Conservation (phyloP, 2,888 invertebrate species). For the Yponomeuta evonymella region DNA sequence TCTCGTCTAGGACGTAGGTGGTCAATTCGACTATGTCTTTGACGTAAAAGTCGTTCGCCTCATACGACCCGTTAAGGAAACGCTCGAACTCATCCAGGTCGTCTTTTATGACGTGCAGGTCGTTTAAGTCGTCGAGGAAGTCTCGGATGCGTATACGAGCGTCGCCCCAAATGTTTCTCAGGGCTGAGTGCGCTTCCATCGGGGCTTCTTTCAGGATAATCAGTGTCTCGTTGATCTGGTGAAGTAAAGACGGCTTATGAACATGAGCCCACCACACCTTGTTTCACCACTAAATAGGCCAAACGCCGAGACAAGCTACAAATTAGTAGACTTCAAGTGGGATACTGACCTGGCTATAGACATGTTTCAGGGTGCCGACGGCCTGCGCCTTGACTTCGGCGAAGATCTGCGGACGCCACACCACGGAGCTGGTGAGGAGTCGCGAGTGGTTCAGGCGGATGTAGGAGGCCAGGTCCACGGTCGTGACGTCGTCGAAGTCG, state of each 20-base stretch:
- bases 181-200: conserved; percentile 80
- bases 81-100: conserved; percentile 82
- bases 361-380: conserved; percentile 45
- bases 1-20: conserved; percentile 83
- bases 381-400: conserved; percentile 56
- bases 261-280: no score
- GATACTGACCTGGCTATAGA: conserved; percentile 40
- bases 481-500: conserved; percentile 85
- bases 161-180: conserved; percentile 84
- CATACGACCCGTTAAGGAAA: conserved; percentile 85
- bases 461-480: conserved; percentile 87
- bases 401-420: conserved; percentile 87
- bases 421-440: conserved; percentile 84
- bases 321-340: neutral
- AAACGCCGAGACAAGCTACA: no score
- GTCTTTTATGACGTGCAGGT: conserved; percentile 82
- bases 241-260: neutral
- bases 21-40: conserved; percentile 84
- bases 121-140: conserved; percentile 84
- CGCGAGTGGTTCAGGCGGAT: conserved; percentile 89
- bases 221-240: conserved; percentile 59
- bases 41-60: conserved; percentile 89
- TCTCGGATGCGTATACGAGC: conserved; percentile 81
- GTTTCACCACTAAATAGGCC: no score
- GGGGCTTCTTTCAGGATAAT: conserved; percentile 71